Conservation (phyloP, 2,888 invertebrate genomes). For the Apantesis nais region DNA sequence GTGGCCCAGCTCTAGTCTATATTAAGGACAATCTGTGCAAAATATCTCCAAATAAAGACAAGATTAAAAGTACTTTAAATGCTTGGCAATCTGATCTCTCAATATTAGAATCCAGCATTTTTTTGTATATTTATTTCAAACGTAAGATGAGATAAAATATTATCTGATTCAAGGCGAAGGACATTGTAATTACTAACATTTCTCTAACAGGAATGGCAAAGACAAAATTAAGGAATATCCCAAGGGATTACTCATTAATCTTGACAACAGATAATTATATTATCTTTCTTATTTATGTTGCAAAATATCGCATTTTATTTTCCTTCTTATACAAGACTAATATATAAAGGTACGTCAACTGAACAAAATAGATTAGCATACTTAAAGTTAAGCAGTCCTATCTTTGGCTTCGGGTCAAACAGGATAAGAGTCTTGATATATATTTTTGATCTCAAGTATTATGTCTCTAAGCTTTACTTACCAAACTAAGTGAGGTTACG, state of each 20-base stretch:
- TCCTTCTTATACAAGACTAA: neutral
- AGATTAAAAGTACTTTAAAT: neutral
- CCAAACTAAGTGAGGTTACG: neutral
- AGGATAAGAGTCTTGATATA: neutral
- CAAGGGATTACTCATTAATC: slow-evolving; percentile 4
- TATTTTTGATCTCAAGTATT: neutral
- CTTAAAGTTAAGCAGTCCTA: neutral
- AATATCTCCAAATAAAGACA: neutral
- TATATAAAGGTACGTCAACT: neutral
- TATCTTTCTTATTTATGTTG: slow-evolving; percentile 7
- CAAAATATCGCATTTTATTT: neutral
- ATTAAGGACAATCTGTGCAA: neutral
- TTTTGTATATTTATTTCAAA: neutral
- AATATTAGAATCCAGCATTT: neutral
- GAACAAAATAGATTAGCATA: neutral
- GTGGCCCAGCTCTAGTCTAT: too few relatives aligned
- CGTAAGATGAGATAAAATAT: slow-evolving; percentile 1
- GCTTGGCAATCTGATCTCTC: neutral
- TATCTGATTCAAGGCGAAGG: neutral
- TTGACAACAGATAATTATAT: slow-evolving; percentile 10
- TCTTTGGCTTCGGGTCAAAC: neutral
- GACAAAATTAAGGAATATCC: slow-evolving; percentile 6
- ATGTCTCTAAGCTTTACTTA: neutral
- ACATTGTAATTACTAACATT: slow-evolving; percentile 17
- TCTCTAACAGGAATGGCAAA: slow-evolving; percentile 1